Evolutionary conservation across 30 jellyfish, hydroid and myxozoan genomes (phyloP).

Genomic region (Hydractinia symbiolongicarpus): DNA sequence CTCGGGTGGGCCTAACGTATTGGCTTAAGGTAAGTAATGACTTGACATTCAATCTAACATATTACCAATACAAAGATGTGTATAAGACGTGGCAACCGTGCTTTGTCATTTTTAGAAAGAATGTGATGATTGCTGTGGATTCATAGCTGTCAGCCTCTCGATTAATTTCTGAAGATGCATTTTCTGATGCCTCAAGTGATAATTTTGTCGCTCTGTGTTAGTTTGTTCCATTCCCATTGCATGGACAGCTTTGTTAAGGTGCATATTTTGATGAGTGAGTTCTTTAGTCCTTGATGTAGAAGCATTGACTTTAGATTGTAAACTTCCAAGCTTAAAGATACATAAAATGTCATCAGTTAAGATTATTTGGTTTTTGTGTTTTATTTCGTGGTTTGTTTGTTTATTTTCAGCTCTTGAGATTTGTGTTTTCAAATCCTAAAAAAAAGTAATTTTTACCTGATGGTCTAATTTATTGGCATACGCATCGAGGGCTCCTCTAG

Average conservation of each 20-base stretch:
- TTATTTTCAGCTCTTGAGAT: no score
- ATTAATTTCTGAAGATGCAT: slow-evolving; percentile 83
- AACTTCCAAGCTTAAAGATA: slow-evolving; percentile 40
- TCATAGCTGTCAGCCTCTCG: slow-evolving; percentile 66
- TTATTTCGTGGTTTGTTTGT: no score
- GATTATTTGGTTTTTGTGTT: no score
- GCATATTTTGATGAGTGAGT: slow-evolving; percentile 21
- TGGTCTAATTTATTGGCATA: slow-evolving; percentile 60
- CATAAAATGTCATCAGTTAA: neutral
- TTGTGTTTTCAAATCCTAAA: neutral
- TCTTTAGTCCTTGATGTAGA: slow-evolving; percentile 40
- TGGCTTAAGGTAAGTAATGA: no score
- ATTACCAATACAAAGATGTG: no score
- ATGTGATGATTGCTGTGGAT: neutral
- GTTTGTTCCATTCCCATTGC: slow-evolving; percentile 27
- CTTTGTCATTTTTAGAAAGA: no score
- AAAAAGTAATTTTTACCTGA: slow-evolving; percentile 45
- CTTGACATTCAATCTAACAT: no score
- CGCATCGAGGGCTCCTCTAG: slow-evolving; percentile 61
- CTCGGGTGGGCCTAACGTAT: no score
- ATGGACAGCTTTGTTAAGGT: slow-evolving; percentile 8
- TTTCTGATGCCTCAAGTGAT: slow-evolving; percentile 71
- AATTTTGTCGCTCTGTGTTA: slow-evolving; percentile 45
- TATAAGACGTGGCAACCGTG: no score
- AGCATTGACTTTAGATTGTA: slow-evolving; percentile 59